These are phyloP conservation scores for Holocentrus rufus DNA, from an alignment of 2,797 vertebrate species.

Conservation along the genomic window DNA sequence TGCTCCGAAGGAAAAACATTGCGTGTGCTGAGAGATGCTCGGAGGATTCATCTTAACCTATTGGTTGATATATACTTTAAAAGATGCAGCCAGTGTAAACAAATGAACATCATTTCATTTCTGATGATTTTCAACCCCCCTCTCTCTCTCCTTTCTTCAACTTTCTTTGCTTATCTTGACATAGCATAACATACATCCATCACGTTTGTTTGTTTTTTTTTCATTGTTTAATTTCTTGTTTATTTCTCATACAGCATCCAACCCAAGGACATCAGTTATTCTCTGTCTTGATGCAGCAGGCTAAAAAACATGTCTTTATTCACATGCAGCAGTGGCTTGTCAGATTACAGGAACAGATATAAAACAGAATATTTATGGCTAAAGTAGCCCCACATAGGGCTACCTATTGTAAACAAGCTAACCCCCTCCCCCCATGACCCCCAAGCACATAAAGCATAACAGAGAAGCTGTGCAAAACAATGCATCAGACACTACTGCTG, in stretches of 20 bases:
- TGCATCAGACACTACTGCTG: conserved; percentile 74
- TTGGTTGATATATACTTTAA: not conserved
- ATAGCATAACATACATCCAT: conserved; percentile 42
- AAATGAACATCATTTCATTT: not conserved
- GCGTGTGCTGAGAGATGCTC: not conserved
- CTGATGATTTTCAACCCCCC: not conserved
- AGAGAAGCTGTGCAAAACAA: conserved; percentile 83
- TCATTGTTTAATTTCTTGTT: conserved; percentile 60
- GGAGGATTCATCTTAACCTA: not conserved
- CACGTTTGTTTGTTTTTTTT: conserved; percentile 28
- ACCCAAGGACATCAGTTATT: conserved; percentile 64
- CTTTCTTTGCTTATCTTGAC: conserved; percentile 1
- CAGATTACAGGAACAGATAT: conserved; percentile 76
- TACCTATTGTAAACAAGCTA: conserved; percentile 52
- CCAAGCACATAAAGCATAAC: conserved; percentile 69
- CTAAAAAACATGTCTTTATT: conserved; percentile 77
- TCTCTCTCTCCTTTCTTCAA: not conserved
- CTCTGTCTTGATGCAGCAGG: conserved; percentile 72
- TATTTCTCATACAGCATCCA: conserved; percentile 77
- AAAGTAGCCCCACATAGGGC: conserved; percentile 60
- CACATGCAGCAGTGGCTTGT: conserved; percentile 80
- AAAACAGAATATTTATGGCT: conserved; percentile 62
- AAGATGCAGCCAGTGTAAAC: not conserved
- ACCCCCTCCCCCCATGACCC: conserved; percentile 40
- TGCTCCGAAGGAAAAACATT: not conserved